phyloP scores from a whole-genome alignment of 1,140 invertebrate species.

The Alviniconcha marisindica region DNA sequence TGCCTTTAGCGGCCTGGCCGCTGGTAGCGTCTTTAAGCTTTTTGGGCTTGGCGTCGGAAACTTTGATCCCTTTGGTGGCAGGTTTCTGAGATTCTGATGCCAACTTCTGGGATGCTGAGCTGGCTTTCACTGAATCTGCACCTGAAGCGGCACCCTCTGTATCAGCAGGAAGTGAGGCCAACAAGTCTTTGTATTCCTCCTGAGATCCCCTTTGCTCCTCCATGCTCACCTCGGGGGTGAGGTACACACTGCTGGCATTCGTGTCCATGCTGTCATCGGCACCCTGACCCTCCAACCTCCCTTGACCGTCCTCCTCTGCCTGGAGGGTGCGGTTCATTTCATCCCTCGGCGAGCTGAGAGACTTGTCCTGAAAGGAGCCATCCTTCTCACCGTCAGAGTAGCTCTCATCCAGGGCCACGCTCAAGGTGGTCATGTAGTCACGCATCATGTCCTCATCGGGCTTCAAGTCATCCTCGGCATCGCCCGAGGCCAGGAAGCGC shows the following conservation, averaged over 20 bases:
- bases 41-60: neutral
- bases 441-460: conserved; percentile 66
- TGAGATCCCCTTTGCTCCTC: conserved; percentile 37
- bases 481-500: conserved; percentile 44
- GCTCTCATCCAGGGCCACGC: conserved; percentile 61
- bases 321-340: conserved; percentile 39
- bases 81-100: neutral
- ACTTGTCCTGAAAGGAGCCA: neutral
- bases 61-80: neutral
- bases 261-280: conserved; percentile 16
- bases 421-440: conserved; percentile 65
- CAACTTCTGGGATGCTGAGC: too few species aligned
- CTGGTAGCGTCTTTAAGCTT: neutral
- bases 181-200: neutral
- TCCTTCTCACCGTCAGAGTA: conserved; percentile 53
- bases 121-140: neutral
- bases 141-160: neutral
- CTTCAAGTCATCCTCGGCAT: conserved; percentile 58
- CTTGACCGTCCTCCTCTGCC: conserved; percentile 39
- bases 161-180: neutral
- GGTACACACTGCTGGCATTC: conserved; percentile 57
- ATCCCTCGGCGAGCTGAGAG: conserved; percentile 35
- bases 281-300: conserved; percentile 30
- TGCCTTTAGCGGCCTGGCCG: neutral
- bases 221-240: conserved; percentile 62